Evolutionary conservation across 2,113 vertebrate genomes (phyloP).

Genomic region (Albula goreensis): DNA sequence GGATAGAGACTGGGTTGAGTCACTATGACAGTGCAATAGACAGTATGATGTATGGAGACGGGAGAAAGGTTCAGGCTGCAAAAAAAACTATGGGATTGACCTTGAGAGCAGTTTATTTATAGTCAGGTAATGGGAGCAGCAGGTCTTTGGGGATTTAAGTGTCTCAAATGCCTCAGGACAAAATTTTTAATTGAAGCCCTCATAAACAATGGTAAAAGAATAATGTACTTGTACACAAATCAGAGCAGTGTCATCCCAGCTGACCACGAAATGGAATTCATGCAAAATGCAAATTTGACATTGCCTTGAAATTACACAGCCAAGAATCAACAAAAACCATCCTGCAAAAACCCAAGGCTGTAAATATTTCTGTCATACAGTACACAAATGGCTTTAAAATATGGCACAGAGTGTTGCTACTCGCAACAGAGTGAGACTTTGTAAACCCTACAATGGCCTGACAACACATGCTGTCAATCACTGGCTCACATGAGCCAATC

Average conservation of each 20-base stretch:
- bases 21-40: background rate
- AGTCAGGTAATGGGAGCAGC: background rate
- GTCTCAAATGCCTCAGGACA: background rate
- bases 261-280: background rate
- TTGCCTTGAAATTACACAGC: background rate
- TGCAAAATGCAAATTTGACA: background rate
- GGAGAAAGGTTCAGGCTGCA: background rate
- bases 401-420: too few relatives aligned
- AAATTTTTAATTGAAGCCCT: background rate
- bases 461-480: too few relatives aligned
- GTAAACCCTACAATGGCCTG: too few relatives aligned
- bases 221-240: background rate
- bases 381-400: background rate
- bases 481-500: too few relatives aligned
- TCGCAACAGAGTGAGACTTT: too few relatives aligned
- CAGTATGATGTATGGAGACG: background rate
- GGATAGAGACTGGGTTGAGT: background rate
- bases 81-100: background rate
- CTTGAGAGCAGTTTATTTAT: constrained; percentile 1
- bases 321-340: too few relatives aligned
- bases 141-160: background rate
- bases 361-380: background rate
- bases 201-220: background rate
- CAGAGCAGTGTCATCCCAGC: background rate
- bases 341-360: too few relatives aligned